Evolutionary conservation across 2,888 invertebrate genomes (phyloP), one percentile per base, ranked within the genome.

Genomic region (Lepas anatifera): DNA sequence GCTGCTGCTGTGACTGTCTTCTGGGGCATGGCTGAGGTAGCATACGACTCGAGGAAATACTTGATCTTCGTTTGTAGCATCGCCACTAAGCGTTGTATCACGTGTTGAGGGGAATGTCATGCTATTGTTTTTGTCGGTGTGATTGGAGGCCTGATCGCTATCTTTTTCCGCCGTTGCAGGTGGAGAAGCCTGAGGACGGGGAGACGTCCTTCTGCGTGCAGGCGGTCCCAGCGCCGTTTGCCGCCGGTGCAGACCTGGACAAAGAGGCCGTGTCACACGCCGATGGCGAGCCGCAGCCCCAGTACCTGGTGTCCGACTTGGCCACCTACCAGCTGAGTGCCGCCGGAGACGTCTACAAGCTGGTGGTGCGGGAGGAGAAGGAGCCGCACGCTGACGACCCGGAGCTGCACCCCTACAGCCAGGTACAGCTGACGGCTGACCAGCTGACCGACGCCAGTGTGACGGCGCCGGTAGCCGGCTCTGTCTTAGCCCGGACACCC

Each of bases 291-390:
- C 58, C 29, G 18, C 32, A 58, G 58, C 58, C 11, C 18, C 58
- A 58, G 58, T 58, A 29, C 32, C 32, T 35, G 37, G 29, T 35
- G 27, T 16, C 35, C 22, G 64, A 64, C 22, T 25, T 64, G 39
- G 64, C 25, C 39, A 1, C 64, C 13, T 64, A 39, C 16, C 64
- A 64, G 39, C 37, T 64, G 22, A 39, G 39, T 25, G n/a, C 35
- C 39, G 39, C n/a, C 39, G 64, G 64, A 11, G 64, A 64, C 37
- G 64, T 64, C 11, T 64, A 64, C 64, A 64, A 64, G 11, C 39
- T 64, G 39, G 64, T 64, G 37, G 64, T 64, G n/a, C 64, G 39
- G 10, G 64, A 64, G 10, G 22, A n/a, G 16, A 64, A 39, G 64
- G 25, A 29, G 13, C 18, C 10, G 25, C 37, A 64, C 25, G n/a